Base-by-base conservation (phyloP, 2,797 vertebrate species). In the Leucoraja ocellata region DNA sequence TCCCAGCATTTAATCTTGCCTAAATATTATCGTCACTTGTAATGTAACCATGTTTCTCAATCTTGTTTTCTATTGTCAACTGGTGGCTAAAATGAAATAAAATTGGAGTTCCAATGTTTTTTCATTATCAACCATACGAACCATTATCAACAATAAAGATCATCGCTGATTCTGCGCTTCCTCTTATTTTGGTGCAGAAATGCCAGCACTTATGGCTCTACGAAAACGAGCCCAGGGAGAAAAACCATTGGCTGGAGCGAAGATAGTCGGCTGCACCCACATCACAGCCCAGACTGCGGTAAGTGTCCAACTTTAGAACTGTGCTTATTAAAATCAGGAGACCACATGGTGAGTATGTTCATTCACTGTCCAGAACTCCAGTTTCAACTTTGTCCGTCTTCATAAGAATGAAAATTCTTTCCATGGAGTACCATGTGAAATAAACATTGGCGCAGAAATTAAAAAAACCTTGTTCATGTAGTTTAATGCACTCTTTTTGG, bases 231-330 rank as follows among this genome's bases (percentile, higher is more conserved):
- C 99, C 78, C 99, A 99, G 96, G 99, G 99, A 93, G 99, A 99
- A 96, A 99, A 99, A 93, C 99, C 98, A 0, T 95, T 99, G 93
- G 98, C 99, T 0, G 99, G 99, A 94, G 98, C 99, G 95, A 99
- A 99, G 96, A 98, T 99, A 93, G 98, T 99, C 95, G 99, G 99
- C 94, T 99, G 99, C 95, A 99, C 99, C 1, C 99, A 99, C 96
- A 99, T 99, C 94, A 99, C 99, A 0, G 98, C 98, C 0, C 98
- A 99, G 96, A 99, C 98, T 1, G 99, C 99, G 78, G 98, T 99
- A 95, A 98, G 98, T 96, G 25, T 93, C 54, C 16, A 78, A n/a
- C 28, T 4, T 77, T 80, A 80, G 58, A 93, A 68, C 18, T 1
- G 16, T 21, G 65, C 5, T 88, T 88, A 88, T 36, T 68, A 88